A percentile compares a stretch with the other conserved stretches of the same genome.
These are phyloP conservation scores for Halictus rubicundus DNA, from an alignment of 1,140 invertebrate species.

Conservation along the genomic window DNA sequence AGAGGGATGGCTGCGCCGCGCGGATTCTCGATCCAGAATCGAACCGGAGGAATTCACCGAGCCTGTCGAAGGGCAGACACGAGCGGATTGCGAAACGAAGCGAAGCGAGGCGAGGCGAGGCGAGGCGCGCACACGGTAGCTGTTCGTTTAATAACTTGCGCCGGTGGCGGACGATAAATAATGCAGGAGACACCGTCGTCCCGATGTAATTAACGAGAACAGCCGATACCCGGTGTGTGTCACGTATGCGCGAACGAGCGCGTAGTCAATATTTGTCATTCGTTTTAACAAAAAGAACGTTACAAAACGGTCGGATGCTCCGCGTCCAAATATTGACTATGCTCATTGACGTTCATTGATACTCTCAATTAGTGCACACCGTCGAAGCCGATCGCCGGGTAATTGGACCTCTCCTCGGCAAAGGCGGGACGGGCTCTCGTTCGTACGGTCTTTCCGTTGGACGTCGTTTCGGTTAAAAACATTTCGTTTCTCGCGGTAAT, in stretches of 20 bases:
- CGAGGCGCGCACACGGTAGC: conserved; percentile 39
- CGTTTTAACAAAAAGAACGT: conserved; percentile 69
- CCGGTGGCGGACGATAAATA: conserved; percentile 64
- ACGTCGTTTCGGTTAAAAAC: conserved; percentile 46
- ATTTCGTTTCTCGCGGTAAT: conserved; percentile 33
- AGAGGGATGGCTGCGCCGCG: no score
- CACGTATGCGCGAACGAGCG: conserved; percentile 64
- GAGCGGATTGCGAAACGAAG: conserved; percentile 18
- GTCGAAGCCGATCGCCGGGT: conserved; percentile 66
- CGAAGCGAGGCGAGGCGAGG: no score
- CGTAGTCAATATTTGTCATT: conserved; percentile 68
- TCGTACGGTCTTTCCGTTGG: conserved; percentile 11
- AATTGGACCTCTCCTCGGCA: conserved; percentile 59
- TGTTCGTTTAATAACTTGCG: conserved; percentile 66
- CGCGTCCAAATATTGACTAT: conserved; percentile 67
- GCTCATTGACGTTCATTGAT: conserved; percentile 70
- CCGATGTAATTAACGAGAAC: conserved; percentile 68
- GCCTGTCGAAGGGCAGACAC: conserved; percentile 6
- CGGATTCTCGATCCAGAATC: not conserved
- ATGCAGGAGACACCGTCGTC: conserved; percentile 66
- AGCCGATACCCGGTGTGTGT: conserved; percentile 63
- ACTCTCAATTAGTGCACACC: conserved; percentile 66
- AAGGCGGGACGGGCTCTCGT: conserved; percentile 34
- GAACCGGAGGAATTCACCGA: not conserved
- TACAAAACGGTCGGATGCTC: conserved; percentile 68